Base-by-base conservation (phyloP, 2,888 invertebrate genomes). In the Drosophila cracens region DNA sequence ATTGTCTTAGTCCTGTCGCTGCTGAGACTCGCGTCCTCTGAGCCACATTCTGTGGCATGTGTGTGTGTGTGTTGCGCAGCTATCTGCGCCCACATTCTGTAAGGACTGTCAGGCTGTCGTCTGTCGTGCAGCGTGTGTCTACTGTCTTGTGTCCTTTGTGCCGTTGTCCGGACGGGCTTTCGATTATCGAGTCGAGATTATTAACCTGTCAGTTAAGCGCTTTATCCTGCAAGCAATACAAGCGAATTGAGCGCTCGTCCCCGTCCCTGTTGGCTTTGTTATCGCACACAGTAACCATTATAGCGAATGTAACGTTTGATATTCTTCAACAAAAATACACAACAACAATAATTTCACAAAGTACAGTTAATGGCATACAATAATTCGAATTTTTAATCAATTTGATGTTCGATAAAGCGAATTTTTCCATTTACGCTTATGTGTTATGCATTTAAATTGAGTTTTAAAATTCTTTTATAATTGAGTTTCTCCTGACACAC, bases 161-260 rank as follows among this genome's bases (percentile, higher is more conserved):
- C 38, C 46, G 52, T 36, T 56, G 64, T 74, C 75, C 57, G 46
- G 75, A 54, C 56, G 59, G 75, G 69, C 81, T 89, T 89, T 90
- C 90, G 87, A 87, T 87, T 87, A 87, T 89, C 87, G 89, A 84
- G 82, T 87, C 87, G 82, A 90, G 90, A 90, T 87, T 87, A 87
- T 87, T 87, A 90, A 90, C 90, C 87, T 87, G 87, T 89, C 87
- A 87, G 90, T 82, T 89, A 77, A 88, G 86, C 83, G 88, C 73
- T 88, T 86, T 86, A 88, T 88, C 70, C 83, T 70, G 78, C 74
- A 71, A 68, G 81, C 67, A 58, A 78, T 68, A 67, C 61, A 66
- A 58, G 64, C 58, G 72, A 71, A 67, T 75, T 87, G 79, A 51
- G 29, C 63, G 59, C 62, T 27, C 10, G 43, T 74, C 49, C 53